Percentiles rank a stretch among this genome's conserved stretches.
Evolutionary conservation across 2,113 vertebrate genomes (phyloP).

Genomic region (Nycticebus coucang): DNA sequence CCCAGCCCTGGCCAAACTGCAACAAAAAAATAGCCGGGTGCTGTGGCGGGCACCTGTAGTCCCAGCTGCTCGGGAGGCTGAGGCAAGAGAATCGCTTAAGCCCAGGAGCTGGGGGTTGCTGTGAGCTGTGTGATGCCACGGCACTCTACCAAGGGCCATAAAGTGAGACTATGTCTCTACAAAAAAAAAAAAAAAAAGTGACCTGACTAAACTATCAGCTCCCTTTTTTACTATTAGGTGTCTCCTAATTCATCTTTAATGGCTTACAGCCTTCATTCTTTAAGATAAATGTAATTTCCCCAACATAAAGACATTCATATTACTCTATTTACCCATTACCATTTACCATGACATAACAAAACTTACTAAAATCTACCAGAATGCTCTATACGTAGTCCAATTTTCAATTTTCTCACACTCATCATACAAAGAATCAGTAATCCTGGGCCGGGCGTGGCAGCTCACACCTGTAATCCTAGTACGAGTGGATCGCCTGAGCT

Average conservation of each 20-base stretch:
- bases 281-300: neutral
- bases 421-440: neutral
- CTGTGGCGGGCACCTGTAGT: too few relatives aligned
- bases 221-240: neutral
- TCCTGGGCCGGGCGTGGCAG: neutral
- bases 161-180: too few relatives aligned
- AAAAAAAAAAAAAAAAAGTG: too few relatives aligned
- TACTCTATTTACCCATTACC: neutral
- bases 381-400: neutral
- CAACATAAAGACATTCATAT: neutral
- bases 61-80: too few relatives aligned
- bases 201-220: neutral
- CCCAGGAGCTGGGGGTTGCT: too few relatives aligned
- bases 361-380: neutral
- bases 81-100: too few relatives aligned
- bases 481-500: too few relatives aligned
- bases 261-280: neutral
- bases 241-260: neutral
- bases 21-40: too few relatives aligned
- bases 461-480: too few relatives aligned
- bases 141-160: too few relatives aligned
- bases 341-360: neutral
- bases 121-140: too few relatives aligned
- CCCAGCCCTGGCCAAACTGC: too few relatives aligned
- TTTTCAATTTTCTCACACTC: conserved; percentile 14